Evolutionary conservation across 1,140 invertebrate genomes (phyloP).

Genomic region (Orchestia grillus): DNA sequence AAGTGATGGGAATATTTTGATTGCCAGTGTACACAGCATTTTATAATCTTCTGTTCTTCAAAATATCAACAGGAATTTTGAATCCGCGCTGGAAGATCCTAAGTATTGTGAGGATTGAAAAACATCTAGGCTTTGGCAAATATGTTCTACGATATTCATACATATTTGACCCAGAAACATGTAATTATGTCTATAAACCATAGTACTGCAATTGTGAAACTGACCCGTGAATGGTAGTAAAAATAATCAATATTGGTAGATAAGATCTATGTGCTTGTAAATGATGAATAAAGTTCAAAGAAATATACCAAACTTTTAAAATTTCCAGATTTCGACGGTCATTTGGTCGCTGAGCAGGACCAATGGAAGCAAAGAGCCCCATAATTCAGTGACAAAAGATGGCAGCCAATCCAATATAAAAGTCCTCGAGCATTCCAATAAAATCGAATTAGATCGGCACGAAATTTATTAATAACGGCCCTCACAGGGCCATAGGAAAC

Average conservation of each 20-base stretch:
- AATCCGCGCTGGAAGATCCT: not conserved
- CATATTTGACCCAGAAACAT: not conserved
- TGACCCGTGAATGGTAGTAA: not conserved
- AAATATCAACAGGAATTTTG: not conserved
- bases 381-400: slow-evolving; percentile 47
- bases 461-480: slow-evolving; percentile 56
- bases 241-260: not conserved
- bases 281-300: not conserved
- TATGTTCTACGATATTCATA: not conserved
- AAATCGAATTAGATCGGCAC: slow-evolving; percentile 49
- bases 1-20: too few species aligned
- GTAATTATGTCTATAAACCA: not conserved
- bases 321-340: not conserved
- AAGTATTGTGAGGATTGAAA: not conserved
- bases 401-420: slow-evolving; percentile 48
- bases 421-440: slow-evolving; percentile 55
- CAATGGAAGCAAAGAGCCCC: slow-evolving; percentile 12
- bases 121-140: not conserved
- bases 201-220: not conserved
- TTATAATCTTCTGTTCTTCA: not conserved
- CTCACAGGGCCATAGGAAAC: slow-evolving; percentile 37
- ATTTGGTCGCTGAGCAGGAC: not conserved
- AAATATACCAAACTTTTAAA: not conserved
- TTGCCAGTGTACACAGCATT: not conserved
- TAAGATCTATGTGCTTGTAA: not conserved